Conservation (phyloP, 2,797 vertebrate genomes). For the Enteromius afrohamiltoni region DNA sequence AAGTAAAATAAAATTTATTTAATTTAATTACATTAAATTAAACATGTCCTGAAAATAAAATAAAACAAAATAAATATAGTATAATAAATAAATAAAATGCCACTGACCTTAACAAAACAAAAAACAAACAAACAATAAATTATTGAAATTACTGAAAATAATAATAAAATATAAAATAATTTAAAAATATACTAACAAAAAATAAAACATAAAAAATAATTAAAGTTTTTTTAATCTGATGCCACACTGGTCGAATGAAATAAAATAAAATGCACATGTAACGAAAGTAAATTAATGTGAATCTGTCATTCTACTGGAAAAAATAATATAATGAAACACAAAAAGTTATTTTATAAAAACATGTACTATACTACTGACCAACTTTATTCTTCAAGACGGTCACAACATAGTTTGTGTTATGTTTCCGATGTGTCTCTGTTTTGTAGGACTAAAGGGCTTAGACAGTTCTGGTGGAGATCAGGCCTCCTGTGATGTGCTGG, state of each 20-base stretch:
- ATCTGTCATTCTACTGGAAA: background rate
- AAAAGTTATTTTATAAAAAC: too few species aligned
- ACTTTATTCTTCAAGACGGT: background rate
- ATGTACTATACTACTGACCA: background rate
- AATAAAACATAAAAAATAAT: too few species aligned
- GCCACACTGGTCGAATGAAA: background rate
- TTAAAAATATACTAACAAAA: too few species aligned
- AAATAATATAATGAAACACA: background rate
- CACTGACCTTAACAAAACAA: too few species aligned
- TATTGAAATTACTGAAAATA: too few species aligned
- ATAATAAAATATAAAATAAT: too few species aligned
- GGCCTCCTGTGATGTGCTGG: background rate
- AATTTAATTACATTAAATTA: too few species aligned
- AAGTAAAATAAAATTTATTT: too few species aligned
- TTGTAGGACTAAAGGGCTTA: background rate
- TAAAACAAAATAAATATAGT: background rate
- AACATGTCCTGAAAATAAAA: background rate
- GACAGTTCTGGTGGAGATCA: background rate
- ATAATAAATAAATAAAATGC: too few species aligned
- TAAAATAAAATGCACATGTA: background rate
- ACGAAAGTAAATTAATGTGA: background rate
- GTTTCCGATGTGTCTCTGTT: slow-evolving; percentile 1
- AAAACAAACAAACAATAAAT: too few species aligned
- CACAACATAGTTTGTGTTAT: background rate
- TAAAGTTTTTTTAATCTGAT: too few species aligned